Evolutionary conservation across 2,888 invertebrate species (phyloP), one percentile per base, ranked within the genome.

Genomic region (Rhyacophila evoluta): DNA sequence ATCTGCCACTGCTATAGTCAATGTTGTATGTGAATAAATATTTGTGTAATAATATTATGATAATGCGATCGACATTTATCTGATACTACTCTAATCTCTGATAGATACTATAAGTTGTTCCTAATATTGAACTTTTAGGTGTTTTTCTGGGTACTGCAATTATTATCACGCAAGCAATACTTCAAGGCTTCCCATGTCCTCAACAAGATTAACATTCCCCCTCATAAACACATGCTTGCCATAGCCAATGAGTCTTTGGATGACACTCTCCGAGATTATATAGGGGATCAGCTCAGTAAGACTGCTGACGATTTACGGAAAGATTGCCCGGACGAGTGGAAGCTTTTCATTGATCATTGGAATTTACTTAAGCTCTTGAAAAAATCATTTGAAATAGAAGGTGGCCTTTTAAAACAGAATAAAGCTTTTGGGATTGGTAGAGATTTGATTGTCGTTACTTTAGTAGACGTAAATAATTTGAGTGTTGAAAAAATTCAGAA

Each of bases 151-250:
- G 90, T 92, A 1, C 87, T 89, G 1, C 92, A 93, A 84, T 87
- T 94, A 38, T 85, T 94, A 38, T 86, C 89, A 71, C 88, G 92
- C 79, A 91, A 90, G 84, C 93, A 93, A 85, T 91, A 93, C 84
- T 92, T 91, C 82, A 91, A 92, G 86, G 93, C 92, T 11, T 89
- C 92, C 29, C 93, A 93, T 84, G 88, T 94, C 81, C 85, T 94
- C 70, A 89, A 88, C 79, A 93, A 93, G 86, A 90, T 92, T n/a
- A 90, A 90, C 80, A 88, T 91, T 79, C 89, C 91, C 84, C 90
- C 93, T 11, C 86, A 89, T 75, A 87, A 88, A 39, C 92, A 92
- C 84, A 87, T 94, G 71, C 88, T 89, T 84, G 85, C 86, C 8
- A 86, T 92, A 68, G 93, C 93, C 12, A 85, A 90, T 81, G 91